Evolutionary conservation across 1,140 invertebrate species (phyloP).

Genomic region (Sipha flava): DNA sequence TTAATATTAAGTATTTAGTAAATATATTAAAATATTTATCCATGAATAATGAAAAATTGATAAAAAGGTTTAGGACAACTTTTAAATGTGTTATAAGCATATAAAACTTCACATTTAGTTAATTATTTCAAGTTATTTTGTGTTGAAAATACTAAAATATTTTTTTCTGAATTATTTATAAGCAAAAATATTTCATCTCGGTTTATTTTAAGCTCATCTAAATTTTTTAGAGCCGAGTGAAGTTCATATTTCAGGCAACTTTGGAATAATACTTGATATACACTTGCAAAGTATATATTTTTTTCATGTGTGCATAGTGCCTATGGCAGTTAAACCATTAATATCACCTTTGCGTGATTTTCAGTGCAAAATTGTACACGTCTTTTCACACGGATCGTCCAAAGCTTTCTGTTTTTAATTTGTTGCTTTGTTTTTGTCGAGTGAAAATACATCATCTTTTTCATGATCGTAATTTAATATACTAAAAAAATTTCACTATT

Average conservation of each 20-base stretch:
- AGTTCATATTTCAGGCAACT: not conserved
- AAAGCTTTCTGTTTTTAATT: not conserved
- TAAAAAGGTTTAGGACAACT: not conserved
- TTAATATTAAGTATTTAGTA: too few relatives aligned
- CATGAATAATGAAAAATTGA: not conserved
- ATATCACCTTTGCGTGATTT: not conserved
- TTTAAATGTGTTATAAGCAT: not conserved
- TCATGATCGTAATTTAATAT: not conserved
- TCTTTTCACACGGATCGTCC: not conserved
- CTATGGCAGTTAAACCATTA: too few relatives aligned
- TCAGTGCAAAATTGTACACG: not conserved
- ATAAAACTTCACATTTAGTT: too few relatives aligned
- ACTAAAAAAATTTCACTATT: not conserved
- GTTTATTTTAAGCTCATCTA: not conserved
- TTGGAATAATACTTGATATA: too few relatives aligned
- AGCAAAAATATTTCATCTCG: not conserved
- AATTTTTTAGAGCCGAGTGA: not conserved
- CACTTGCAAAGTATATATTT: too few relatives aligned
- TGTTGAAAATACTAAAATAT: too few relatives aligned
- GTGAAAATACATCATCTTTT: not conserved
- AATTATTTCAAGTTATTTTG: not conserved
- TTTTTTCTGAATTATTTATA: too few relatives aligned
- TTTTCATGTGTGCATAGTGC: not conserved
- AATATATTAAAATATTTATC: too few relatives aligned
- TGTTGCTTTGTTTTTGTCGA: not conserved